Evolutionary conservation across 2,113 vertebrate species (phyloP).

Genomic region (Calidris pygmaea): DNA sequence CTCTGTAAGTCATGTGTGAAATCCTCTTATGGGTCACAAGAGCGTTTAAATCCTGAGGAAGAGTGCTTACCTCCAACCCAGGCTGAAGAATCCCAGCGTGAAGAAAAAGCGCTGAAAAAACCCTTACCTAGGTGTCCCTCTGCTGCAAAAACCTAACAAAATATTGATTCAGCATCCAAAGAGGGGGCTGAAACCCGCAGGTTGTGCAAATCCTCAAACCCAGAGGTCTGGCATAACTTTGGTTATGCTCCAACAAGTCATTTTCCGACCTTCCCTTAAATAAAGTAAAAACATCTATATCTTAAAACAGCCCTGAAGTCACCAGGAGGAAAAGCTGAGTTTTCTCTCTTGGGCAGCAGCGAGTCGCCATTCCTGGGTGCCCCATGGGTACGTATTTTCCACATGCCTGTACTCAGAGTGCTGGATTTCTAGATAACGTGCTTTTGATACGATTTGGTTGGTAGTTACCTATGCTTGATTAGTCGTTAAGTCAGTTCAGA

Average conservation of each 20-base stretch:
- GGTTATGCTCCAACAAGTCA: neutral
- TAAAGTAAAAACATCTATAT: neutral
- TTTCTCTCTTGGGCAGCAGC: neutral
- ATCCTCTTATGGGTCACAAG: neutral
- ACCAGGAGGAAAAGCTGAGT: neutral
- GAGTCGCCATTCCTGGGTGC: neutral
- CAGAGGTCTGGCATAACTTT: neutral
- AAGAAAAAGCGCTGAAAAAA: neutral
- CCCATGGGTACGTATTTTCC: neutral
- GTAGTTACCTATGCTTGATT: neutral
- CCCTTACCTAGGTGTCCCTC: neutral
- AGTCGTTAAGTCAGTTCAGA: neutral
- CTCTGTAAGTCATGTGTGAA: neutral
- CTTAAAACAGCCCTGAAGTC: neutral
- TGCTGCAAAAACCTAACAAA: neutral
- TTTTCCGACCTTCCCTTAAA: neutral
- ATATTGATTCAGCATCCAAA: constrained; percentile 4
- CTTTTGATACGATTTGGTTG: neutral
- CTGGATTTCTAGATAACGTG: neutral
- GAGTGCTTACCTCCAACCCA: neutral
- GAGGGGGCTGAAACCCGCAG: neutral
- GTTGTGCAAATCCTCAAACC: neutral
- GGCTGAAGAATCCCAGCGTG: neutral
- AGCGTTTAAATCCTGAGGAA: neutral
- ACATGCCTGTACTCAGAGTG: neutral